These are phyloP conservation scores for Rhynchophorus ferrugineus DNA, from an alignment of 1,140 invertebrate species.

Conservation along the genomic window DNA sequence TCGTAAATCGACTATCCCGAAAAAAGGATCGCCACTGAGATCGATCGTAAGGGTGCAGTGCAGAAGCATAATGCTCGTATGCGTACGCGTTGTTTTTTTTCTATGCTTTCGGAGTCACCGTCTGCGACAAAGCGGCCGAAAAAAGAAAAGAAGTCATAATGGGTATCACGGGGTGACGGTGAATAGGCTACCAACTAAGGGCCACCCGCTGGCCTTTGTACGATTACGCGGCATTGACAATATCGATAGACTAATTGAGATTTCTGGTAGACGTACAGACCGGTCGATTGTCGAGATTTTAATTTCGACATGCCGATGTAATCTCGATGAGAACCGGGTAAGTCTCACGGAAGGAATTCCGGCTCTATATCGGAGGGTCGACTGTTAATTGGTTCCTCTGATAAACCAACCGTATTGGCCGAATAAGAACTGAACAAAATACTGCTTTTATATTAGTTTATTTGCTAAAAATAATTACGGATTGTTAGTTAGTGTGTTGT, in stretches of 20 bases:
- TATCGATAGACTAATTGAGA: slow-evolving; percentile 24
- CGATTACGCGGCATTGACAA: slow-evolving; percentile 24
- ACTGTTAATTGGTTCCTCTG: too few relatives aligned
- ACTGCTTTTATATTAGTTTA: too few relatives aligned
- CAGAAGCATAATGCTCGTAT: too few relatives aligned
- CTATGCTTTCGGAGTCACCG: neutral
- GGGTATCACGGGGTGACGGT: slow-evolving; percentile 29
- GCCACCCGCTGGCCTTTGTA: slow-evolving; percentile 19
- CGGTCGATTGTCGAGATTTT: slow-evolving; percentile 29
- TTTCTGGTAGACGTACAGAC: slow-evolving; percentile 11
- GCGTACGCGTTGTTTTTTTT: too few relatives aligned
- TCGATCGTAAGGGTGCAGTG: too few relatives aligned
- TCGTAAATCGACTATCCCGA: too few relatives aligned
- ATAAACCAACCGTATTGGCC: too few relatives aligned
- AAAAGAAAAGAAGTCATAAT: slow-evolving; percentile 30
- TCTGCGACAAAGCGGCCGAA: neutral
- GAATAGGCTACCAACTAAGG: slow-evolving; percentile 29
- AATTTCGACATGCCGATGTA: slow-evolving; percentile 29
- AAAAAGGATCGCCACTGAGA: too few relatives aligned
- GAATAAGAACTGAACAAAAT: too few relatives aligned
- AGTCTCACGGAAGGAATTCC: slow-evolving; percentile 21
- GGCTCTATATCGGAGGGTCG: too few relatives aligned
- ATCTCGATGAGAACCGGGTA: slow-evolving; percentile 26
- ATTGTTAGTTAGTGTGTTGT: too few relatives aligned
- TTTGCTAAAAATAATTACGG: too few relatives aligned